Evolutionary conservation across 2,888 invertebrate species (phyloP), one percentile per base, ranked within the genome.

Genomic region (Leistus spinibarbis): DNA sequence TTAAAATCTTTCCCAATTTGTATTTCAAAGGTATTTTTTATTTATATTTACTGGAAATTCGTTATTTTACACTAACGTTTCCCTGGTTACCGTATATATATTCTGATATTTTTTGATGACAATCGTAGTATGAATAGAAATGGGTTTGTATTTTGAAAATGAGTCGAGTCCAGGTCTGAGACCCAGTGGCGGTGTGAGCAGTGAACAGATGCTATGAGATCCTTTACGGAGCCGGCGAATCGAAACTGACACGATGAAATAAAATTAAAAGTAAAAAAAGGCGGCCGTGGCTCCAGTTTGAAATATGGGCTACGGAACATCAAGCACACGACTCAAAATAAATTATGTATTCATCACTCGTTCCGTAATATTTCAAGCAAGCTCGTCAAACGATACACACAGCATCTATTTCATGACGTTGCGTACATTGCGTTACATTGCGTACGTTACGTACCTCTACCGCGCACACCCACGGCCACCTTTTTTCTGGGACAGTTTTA

Each of bases 331-430:
- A 72, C 72, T 73, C 73, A 73, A 67, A 73, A 72, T 72, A 72
- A 67, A 73, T 73, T 73, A 73, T 67, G 73, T 73, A 73, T 73
- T 73, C 73, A 73, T 73, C 73, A 73, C 73, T 73, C 67, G 73
- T 67, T 54, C 62, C 73, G 73, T 73, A 67, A 73, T 73, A 60
- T 60, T 60, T 60, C 60, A 60, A 60, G 22, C 60, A 60, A 60
- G 10, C 17, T 60, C 17, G 60, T 60, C 19, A 60, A 10, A 13
- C 13, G 40, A 40, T n/a, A 10, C 19, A 60, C n/a, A 19, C 60
- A 60, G 20, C 60, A 60, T 60, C 10, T 19, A 10, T 40, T 40
- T 40, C 40, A 13, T 40, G 40, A n/a, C n/a, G n/a, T n/a, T n/a
- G n/a, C n/a, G n/a, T n/a, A n/a, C n/a, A n/a, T n/a, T n/a, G n/a